Conservation (phyloP, 1,140 invertebrate genomes). For the Platyura marginata region DNA sequence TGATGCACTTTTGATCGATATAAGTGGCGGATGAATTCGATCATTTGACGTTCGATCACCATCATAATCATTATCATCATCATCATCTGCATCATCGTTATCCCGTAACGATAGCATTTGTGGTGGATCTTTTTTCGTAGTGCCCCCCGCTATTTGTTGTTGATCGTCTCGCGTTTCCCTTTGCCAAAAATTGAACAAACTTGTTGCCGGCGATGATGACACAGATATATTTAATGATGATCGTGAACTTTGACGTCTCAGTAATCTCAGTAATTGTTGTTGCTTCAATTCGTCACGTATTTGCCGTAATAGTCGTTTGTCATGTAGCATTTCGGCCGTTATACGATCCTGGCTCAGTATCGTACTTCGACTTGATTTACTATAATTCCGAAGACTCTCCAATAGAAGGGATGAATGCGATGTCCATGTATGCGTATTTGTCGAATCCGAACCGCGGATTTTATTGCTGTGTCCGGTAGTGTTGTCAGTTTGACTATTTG, state of each 20-base stretch:
- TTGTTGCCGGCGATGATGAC: constrained; percentile 10
- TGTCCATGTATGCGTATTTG: background rate
- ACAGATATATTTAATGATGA: constrained; percentile 6
- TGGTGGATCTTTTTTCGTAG: too few relatives aligned
- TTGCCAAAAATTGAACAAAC: background rate
- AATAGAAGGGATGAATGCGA: constrained; percentile 2
- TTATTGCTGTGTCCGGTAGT: background rate
- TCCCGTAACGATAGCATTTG: background rate
- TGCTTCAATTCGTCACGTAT: constrained; percentile 18
- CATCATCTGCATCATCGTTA: background rate
- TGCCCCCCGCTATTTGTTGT: too few relatives aligned
- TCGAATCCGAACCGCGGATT: too few relatives aligned
- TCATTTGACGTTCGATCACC: too few relatives aligned
- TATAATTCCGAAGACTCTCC: constrained; percentile 5
- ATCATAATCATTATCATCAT: background rate
- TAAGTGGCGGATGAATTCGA: background rate
- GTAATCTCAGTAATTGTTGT: constrained; percentile 15
- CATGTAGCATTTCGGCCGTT: constrained; percentile 10
- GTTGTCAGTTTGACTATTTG: background rate
- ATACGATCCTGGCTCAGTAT: constrained; percentile 4
- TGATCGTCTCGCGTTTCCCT: background rate
- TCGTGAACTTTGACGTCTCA: constrained; percentile 13
- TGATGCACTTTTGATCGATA: background rate
- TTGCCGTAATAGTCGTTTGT: constrained; percentile 15
- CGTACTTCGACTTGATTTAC: background rate